Conservation (phyloP, 2,797 vertebrate genomes). For the Syngnathus rostellatus region DNA sequence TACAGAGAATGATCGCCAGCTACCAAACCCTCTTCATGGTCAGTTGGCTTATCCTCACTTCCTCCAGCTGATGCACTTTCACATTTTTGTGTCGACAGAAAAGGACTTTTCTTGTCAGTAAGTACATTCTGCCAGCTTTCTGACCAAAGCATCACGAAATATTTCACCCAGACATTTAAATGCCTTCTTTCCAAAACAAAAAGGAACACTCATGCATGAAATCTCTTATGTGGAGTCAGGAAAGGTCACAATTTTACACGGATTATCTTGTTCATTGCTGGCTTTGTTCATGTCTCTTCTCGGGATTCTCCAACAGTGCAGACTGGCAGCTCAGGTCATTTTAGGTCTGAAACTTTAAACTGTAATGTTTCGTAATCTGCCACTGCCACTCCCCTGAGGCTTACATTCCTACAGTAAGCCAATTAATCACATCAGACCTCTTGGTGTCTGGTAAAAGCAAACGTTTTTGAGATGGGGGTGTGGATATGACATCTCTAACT, state of each 20-base stretch:
- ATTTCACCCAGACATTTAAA: constrained; percentile 11
- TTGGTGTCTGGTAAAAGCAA: not conserved
- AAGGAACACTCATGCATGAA: constrained; percentile 25
- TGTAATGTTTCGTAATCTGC: constrained; percentile 41
- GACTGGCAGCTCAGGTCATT: constrained; percentile 32
- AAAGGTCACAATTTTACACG: constrained; percentile 20
- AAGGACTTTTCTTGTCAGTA: not conserved
- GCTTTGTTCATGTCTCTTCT: constrained; percentile 19
- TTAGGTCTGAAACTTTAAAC: constrained; percentile 34
- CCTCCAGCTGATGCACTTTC: not conserved
- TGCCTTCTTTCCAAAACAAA: constrained; percentile 26
- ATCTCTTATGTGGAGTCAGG: constrained; percentile 20
- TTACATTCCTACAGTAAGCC: constrained; percentile 47
- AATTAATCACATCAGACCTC: constrained; percentile 26
- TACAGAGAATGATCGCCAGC: constrained; percentile 87
- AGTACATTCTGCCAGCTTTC: not conserved
- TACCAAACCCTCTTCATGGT: constrained; percentile 88
- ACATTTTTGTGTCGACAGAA: not conserved
- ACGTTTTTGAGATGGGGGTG: constrained; percentile 5
- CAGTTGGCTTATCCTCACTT: constrained; percentile 39
- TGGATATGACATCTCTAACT: constrained; percentile 16
- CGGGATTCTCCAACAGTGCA: constrained; percentile 12
- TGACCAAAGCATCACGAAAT: constrained; percentile 1
- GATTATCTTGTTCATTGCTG: constrained; percentile 27
- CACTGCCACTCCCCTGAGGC: constrained; percentile 17